Conservation (phyloP, 2,888 invertebrate genomes). For the Copidosoma aretas region DNA sequence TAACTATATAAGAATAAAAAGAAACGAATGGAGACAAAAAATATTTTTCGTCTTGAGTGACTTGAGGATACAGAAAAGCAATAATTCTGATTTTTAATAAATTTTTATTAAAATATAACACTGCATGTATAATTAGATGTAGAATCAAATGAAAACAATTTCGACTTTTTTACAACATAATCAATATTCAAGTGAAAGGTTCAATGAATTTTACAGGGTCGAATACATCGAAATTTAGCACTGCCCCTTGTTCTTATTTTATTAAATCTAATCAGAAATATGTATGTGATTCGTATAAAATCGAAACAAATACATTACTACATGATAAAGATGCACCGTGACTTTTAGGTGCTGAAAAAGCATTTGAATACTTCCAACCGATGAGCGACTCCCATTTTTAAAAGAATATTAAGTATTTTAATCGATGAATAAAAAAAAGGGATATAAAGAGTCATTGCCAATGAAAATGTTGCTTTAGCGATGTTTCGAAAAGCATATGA, state of each 20-base stretch:
- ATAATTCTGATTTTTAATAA: too few species aligned
- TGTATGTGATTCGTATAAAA: constrained; percentile 2
- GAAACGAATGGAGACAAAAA: too few species aligned
- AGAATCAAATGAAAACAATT: too few species aligned
- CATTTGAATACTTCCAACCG: constrained; percentile 22
- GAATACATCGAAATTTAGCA: constrained; percentile 16
- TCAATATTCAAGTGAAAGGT: too few species aligned
- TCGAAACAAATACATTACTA: constrained; percentile 5
- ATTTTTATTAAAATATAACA: too few species aligned
- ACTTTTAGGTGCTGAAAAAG: constrained; percentile 21
- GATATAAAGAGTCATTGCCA: not conserved
- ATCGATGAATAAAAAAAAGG: not conserved
- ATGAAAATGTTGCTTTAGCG: not conserved
- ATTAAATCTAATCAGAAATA: not conserved
- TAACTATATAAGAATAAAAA: too few species aligned
- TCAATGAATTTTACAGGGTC: not conserved
- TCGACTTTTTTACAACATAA: too few species aligned
- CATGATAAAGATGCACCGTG: not conserved
- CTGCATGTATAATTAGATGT: too few species aligned
- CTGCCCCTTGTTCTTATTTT: constrained; percentile 13
- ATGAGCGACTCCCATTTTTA: constrained; percentile 17
- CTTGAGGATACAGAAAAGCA: too few species aligned
- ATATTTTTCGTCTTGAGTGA: too few species aligned
- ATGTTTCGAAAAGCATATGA: constrained; percentile 4
- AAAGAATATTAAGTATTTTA: not conserved